These are phyloP conservation scores for Craniophora ligustri DNA, from an alignment of 2,888 invertebrate genomes.

Conservation along the genomic window DNA sequence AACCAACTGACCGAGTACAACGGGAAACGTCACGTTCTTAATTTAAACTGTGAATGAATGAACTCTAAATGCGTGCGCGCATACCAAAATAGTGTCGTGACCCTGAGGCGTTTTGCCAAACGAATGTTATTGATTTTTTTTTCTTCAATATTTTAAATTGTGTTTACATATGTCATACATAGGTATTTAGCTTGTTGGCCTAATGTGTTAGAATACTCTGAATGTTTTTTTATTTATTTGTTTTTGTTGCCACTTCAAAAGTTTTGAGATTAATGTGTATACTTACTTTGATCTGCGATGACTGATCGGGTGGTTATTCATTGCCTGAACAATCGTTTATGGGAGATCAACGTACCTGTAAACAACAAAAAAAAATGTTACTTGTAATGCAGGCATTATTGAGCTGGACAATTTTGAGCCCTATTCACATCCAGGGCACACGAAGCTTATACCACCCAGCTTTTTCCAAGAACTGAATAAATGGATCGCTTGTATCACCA, in stretches of 20 bases:
- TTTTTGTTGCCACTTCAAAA: constrained; percentile 24
- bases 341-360: constrained; percentile 35
- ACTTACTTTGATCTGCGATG: constrained; percentile 46
- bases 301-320: constrained; percentile 11
- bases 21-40: constrained; percentile 70
- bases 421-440: background rate
- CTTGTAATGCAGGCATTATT: background rate
- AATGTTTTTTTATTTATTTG: constrained; percentile 12
- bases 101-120: constrained; percentile 66
- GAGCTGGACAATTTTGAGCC: background rate
- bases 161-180: constrained; percentile 45
- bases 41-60: constrained; percentile 80
- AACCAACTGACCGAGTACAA: constrained; percentile 57
- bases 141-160: constrained; percentile 35
- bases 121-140: constrained; percentile 49
- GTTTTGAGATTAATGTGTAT: constrained; percentile 25
- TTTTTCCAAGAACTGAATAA: constrained; percentile 25
- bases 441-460: constrained; percentile 2
- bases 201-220: constrained; percentile 13
- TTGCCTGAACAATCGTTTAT: constrained; percentile 5
- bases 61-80: constrained; percentile 79
- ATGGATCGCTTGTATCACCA: constrained; percentile 24
- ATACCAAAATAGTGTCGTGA: constrained; percentile 69
- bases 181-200: constrained; percentile 12
- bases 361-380: background rate